Evolutionary conservation across 2,797 vertebrate genomes (phyloP), one percentile per base, ranked within the genome.

Genomic region (Chiloscyllium punctatum): DNA sequence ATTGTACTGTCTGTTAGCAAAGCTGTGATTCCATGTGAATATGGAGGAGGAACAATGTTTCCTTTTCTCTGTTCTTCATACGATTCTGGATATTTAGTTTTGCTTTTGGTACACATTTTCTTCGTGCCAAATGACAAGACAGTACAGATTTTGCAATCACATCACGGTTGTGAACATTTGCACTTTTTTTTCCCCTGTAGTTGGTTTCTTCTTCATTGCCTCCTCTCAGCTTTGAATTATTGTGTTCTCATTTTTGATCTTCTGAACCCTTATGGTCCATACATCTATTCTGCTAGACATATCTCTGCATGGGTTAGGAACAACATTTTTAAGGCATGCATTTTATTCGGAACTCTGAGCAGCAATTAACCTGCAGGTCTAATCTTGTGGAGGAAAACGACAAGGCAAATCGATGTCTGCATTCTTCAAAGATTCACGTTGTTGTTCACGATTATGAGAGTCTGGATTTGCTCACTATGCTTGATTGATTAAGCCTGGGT

Each of bases 161-260:
- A 77, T 71, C 94, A 66, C 88, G 95, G 94, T 25, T 77, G 69
- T 95, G n/a, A 95, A 95, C 42, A 72, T 25, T 68, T 92, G 69
- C 25, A 77, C 94, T 48, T 48, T 48, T 57, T 9, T 91, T 91
- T 94, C 7, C 48, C 37, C 71, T 53, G 71, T 74, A 95, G 71
- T 71, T 74, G 68, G 71, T 95, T 33, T 42, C 30, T 95, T 77
- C 94, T 95, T 95, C 94, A 95, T 71, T 77, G 68, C 71, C 94
- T 94, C 92, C 68, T 94, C 69, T 95, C 48, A 95, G 53, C 27
- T 77, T 74, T 74, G 94, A 57, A 57, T 57, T 95, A 95, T 51
- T 94, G 25, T 94, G 71, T 68, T 92, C 90, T 95, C 71, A 95
- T 95, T 74, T 95, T 95, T 95, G 94, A 71, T 95, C 94, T 95